A percentile compares a stretch with the other conserved stretches of the same genome.
Evolutionary conservation across 2,888 invertebrate genomes (phyloP).

Genomic region (Cephus runcator): DNA sequence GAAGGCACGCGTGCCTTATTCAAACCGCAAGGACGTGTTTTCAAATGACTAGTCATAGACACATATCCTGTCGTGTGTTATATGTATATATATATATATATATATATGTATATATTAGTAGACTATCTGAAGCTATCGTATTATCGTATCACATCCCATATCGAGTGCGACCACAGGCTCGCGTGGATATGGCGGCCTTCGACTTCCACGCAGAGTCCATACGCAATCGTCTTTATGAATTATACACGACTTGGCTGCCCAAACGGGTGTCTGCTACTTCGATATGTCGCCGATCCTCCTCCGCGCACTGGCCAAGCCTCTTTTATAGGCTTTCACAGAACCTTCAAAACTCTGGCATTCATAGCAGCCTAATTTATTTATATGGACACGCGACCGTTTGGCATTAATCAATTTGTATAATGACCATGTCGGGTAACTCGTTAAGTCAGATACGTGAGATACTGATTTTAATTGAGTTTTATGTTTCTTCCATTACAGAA

Average conservation of each 20-base stretch:
- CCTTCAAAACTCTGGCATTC: background rate
- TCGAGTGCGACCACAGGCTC: slow-evolving; percentile 39
- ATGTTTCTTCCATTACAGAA: background rate
- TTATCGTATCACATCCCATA: slow-evolving; percentile 39
- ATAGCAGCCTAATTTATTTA: background rate
- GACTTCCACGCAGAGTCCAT: slow-evolving; percentile 35
- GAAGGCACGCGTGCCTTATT: slow-evolving; percentile 43
- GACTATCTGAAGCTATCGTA: slow-evolving; percentile 36
- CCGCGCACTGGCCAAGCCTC: background rate
- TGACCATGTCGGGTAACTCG: slow-evolving; percentile 17
- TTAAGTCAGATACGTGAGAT: background rate
- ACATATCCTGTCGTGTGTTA: background rate
- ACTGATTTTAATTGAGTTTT: background rate
- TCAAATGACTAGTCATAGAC: background rate
- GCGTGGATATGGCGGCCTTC: slow-evolving; percentile 40
- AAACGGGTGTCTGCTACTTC: background rate
- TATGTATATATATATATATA: background rate
- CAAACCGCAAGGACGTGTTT: slow-evolving; percentile 49
- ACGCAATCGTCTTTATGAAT: background rate
- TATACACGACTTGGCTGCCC: slow-evolving; percentile 1
- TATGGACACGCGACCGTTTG: slow-evolving; percentile 3
- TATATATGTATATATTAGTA: background rate
- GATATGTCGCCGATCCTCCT: background rate
- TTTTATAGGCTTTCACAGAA: background rate
- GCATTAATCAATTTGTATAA: slow-evolving; percentile 12